Evolutionary conservation across 2,888 invertebrate genomes (phyloP), one percentile per base, ranked within the genome.

Genomic region (Didymodactylos carnosus): DNA sequence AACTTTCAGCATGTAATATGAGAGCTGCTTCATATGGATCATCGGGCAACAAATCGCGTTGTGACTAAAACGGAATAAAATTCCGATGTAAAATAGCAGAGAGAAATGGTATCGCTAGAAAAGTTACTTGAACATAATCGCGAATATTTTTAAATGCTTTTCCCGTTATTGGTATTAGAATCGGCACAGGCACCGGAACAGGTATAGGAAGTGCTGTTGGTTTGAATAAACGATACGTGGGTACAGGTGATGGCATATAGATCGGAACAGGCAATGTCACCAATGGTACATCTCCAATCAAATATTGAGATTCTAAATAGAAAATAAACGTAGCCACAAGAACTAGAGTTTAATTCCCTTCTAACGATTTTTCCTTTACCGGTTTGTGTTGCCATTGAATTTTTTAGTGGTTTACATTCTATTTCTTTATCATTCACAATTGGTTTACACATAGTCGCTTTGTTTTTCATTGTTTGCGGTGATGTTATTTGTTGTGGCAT

Each of bases 191-290:
- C 7, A 62, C 29, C 11, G 62, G 62, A 35, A 62, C 35, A 11
- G 62, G 62, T 35, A 62, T 62, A 10, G 62, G 62, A n/a, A 62
- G 35, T 0, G 92, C 91, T 2, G 90, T 87, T 0, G 92, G 92
- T 78, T 89, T 88, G 0, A 92, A 92, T 78, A 89, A 83, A 8
- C 89, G 88, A 86, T 89, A 94, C 91, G 92, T 91, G 41, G 79
- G 79, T 78, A 81, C 78, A 8, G 82, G 82, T 39, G 88, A 88
- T 0, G 93, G 93, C 4, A 93, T 87, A 81, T 89, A 92, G 72
- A 93, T 89, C 0, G 93, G 93, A 7, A 93, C 89, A 0, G 93
- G 92, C 40, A 70, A 46, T 3, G 71, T 71, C n/a, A 74, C 62
- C 19, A 74, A 1, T 10, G 62, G 35, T 62, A 62, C 62, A 62